Percentiles rank a stretch among this genome's conserved stretches.
Conservation (phyloP, 2,113 vertebrate species). For the Ictalurus furcatus region DNA sequence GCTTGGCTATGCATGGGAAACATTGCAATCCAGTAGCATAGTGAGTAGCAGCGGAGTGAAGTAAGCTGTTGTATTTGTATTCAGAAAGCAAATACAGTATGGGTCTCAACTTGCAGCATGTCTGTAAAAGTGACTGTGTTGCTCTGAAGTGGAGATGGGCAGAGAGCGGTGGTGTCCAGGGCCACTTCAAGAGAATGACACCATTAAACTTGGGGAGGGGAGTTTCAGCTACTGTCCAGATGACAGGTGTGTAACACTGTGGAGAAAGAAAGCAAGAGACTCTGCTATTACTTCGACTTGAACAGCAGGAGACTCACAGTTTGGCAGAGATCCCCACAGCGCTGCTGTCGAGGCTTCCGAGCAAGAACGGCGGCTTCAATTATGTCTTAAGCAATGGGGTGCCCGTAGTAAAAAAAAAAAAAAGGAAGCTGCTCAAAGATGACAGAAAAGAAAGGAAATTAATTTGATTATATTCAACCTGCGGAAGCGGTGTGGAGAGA, state of each 20-base stretch:
- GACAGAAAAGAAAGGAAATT: constrained; percentile 36
- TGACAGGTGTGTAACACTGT: constrained; percentile 43
- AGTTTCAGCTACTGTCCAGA: constrained; percentile 33
- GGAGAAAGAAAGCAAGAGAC: constrained; percentile 22
- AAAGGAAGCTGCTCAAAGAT: background rate
- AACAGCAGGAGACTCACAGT: constrained; percentile 39
- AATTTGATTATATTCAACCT: constrained; percentile 44
- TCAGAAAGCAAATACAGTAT: constrained; percentile 9
- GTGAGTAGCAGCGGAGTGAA: background rate
- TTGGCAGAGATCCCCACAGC: background rate
- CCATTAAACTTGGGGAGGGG: constrained; percentile 47
- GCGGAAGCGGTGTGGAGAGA: constrained; percentile 12
- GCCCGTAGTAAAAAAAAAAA: constrained; percentile 21
- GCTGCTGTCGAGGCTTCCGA: constrained; percentile 17
- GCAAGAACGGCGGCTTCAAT: constrained; percentile 12
- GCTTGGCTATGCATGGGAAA: background rate
- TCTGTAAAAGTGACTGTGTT: constrained; percentile 55
- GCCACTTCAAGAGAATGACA: constrained; percentile 46
- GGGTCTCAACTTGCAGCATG: constrained; percentile 14
- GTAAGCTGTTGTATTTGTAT: constrained; percentile 31
- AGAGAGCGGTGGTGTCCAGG: constrained; percentile 51
- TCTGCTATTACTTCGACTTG: constrained; percentile 33
- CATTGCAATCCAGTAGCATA: background rate
- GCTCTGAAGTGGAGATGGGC: constrained; percentile 46
- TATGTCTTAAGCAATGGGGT: constrained; percentile 25